Percentiles rank a stretch among this genome's conserved stretches.
phyloP scores from a whole-genome alignment of 2,113 vertebrate species.

The Lepisosteus oculatus region DNA sequence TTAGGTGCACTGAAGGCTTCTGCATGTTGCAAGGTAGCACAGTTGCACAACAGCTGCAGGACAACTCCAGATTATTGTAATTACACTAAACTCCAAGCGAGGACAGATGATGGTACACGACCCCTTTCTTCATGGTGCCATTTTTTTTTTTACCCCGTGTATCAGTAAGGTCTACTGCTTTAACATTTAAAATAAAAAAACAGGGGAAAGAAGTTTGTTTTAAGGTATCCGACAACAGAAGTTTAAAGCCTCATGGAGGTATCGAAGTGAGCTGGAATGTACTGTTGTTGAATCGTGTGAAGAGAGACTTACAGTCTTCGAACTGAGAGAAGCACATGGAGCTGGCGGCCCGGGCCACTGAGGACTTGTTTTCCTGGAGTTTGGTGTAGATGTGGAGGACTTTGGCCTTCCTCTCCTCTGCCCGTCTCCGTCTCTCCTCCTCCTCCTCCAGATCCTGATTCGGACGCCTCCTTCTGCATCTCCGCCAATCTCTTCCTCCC shows the following conservation, averaged over 20 bases:
- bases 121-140: too few species aligned
- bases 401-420: conserved; percentile 45
- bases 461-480: not conserved
- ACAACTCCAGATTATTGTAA: too few species aligned
- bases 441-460: not conserved
- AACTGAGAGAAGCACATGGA: conserved; percentile 44
- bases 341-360: conserved; percentile 4
- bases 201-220: too few species aligned
- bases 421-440: conserved; percentile 1
- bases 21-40: too few species aligned
- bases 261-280: conserved; percentile 13
- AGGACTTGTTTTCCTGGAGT: conserved; percentile 38
- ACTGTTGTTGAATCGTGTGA: not conserved
- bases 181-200: too few species aligned
- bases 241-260: not conserved
- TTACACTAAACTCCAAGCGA: too few species aligned
- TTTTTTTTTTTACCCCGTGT: too few species aligned
- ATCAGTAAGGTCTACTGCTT: too few species aligned
- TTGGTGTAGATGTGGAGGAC: conserved; percentile 54
- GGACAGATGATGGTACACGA: too few species aligned
- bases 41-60: too few species aligned
- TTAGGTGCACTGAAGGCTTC: too few species aligned
- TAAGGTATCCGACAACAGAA: too few species aligned
- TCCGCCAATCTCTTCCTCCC: not conserved
- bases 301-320: conserved; percentile 54